Percentiles rank a stretch among this genome's conserved stretches.
phyloP scores from a whole-genome alignment of 30 jellyfish, hydroid and myxozoan species.

The Hydractinia symbiolongicarpus region DNA sequence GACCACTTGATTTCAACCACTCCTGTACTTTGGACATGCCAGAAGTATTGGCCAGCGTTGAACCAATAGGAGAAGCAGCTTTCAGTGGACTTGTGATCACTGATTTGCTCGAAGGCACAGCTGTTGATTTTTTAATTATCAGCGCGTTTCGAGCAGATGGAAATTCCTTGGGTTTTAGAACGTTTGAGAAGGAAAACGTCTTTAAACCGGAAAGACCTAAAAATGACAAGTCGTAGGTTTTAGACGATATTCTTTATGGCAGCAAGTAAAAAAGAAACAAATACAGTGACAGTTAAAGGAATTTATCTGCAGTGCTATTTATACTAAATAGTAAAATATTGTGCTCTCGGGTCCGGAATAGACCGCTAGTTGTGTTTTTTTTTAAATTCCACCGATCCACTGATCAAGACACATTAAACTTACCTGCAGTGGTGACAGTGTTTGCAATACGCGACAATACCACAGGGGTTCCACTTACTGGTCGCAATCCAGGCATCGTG shows the following conservation, averaged over 20 bases:
- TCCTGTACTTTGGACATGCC: slow-evolving; percentile 69
- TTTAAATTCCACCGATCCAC: no score
- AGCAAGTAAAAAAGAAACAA: no score
- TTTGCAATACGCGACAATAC: not conserved
- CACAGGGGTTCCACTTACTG: not conserved
- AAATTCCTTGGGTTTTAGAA: slow-evolving; percentile 8
- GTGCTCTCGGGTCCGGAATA: no score
- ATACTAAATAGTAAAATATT: no score
- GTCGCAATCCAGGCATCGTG: slow-evolving; percentile 2
- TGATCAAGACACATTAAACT: no score
- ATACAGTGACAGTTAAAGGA: no score
- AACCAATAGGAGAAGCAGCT: not conserved
- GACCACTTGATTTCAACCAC: slow-evolving; percentile 67
- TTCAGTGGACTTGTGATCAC: no score
- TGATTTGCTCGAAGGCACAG: not conserved
- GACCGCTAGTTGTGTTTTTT: no score
- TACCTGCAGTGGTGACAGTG: not conserved
- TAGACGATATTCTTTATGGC: no score
- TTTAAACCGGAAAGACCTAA: not conserved
- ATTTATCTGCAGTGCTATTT: no score
- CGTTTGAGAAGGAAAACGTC: slow-evolving; percentile 28
- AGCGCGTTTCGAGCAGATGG: not conserved
- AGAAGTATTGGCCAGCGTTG: not conserved
- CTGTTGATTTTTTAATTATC: not conserved
- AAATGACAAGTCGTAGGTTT: not conserved